Base-by-base conservation (phyloP, 2,888 invertebrate genomes). In the Hypena proboscidalis region DNA sequence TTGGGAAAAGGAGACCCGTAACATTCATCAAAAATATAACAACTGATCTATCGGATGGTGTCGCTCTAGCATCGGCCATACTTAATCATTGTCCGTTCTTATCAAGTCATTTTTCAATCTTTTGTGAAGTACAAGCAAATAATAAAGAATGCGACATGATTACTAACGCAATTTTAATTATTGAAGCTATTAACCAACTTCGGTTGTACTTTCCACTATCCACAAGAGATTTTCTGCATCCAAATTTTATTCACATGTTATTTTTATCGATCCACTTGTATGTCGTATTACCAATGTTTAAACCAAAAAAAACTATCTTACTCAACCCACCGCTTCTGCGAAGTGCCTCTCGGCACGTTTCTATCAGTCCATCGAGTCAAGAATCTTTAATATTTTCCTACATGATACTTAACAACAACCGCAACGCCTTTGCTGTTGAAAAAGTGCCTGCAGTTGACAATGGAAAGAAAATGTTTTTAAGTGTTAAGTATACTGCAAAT, bases 11-110 rank as follows among this genome's bases (percentile, higher is more conserved):
- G 26, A 73, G 68, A 51, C 58, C 77, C 7, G 42, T 62, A 1
- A 90, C 82, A 74, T 35, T 59, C 21, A 70, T 90, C 10, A 70
- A 67, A 8, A 91, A 92, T 62, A 85, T 94, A 36, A 90, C 91
- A 1, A 70, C 74, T 0, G 92, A 93, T 70, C 70, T 94, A 22
- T 74, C 77, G 11, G 93, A 94, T 58, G 90, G 93, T 1, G 69
- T 93, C 14, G 92, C 92, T 10, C 69, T 94, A 14, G 89, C 90
- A 29, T 90, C 92, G 3, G 78, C 91, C 2, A 92, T 93, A 30
- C 72, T 88, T n/a, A 83, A 83, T 30, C 92, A 92, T 58, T 94
- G 94, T 64, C 92, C 94, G 0, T 94, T 92, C 68, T 64, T 94
- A 23, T 67, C 68, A 17, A 70, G 87, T 0, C 75, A 89, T 32